A percentile compares a stretch with the other conserved stretches of the same genome.
phyloP scores from a whole-genome alignment of 2,888 invertebrate genomes.

The Dinocampus coccinellae region DNA sequence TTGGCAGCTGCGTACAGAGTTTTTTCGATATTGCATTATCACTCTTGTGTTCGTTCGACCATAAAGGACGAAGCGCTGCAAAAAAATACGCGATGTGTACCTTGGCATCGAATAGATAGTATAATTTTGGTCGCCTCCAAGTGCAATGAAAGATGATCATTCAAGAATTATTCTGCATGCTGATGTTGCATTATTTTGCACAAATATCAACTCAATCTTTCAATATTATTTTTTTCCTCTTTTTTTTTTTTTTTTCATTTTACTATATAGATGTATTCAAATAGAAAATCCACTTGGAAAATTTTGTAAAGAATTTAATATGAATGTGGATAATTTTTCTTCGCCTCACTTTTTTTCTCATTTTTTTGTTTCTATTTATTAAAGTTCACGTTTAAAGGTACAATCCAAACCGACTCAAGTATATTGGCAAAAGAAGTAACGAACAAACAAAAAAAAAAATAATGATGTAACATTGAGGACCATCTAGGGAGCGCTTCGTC shows the following conservation, averaged over 20 bases:
- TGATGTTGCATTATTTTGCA: conserved; percentile 47
- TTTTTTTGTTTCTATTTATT: neutral
- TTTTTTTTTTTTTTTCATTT: neutral
- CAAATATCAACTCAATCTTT: conserved; percentile 34
- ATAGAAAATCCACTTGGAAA: no score
- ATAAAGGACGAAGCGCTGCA: conserved; percentile 20
- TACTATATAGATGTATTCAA: no score
- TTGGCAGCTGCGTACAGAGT: conserved; percentile 55
- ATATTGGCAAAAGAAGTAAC: no score
- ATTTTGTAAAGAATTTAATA: neutral
- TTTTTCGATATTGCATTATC: conserved; percentile 62
- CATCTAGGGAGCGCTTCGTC: conserved; percentile 64
- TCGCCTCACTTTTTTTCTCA: no score
- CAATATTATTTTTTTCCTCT: no score
- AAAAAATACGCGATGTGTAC: no score
- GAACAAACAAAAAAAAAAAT: conserved; percentile 2
- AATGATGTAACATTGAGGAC: conserved; percentile 61
- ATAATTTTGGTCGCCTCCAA: neutral
- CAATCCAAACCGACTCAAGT: neutral
- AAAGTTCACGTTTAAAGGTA: neutral
- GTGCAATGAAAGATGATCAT: conserved; percentile 59
- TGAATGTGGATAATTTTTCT: neutral
- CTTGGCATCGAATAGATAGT: neutral
- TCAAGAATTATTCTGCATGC: conserved; percentile 61
- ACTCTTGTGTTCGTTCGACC: conserved; percentile 44